A percentile compares a stretch with the other conserved stretches of the same genome.
Evolutionary conservation across 2,797 vertebrate species (phyloP).

Genomic region (Megaceryle alcyon): DNA sequence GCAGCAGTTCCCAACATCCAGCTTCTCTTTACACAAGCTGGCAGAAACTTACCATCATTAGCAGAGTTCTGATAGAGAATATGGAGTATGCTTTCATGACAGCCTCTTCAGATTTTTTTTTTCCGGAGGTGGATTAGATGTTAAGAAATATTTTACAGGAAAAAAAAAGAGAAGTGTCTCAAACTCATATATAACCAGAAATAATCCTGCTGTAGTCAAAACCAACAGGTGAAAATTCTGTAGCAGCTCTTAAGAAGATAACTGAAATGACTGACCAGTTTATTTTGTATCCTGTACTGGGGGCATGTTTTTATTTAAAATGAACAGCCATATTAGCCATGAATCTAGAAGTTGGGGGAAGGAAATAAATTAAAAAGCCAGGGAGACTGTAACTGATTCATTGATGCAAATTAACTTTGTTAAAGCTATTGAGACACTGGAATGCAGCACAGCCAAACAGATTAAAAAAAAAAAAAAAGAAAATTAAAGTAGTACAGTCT

Average conservation of each 20-base stretch:
- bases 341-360: neutral
- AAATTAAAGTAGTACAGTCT: neutral
- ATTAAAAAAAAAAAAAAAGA: neutral
- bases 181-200: neutral
- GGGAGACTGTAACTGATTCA: neutral
- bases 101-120: neutral
- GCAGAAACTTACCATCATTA: fast-evolving
- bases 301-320: neutral
- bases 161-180: neutral
- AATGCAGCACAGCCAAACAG: neutral
- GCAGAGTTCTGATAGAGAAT: neutral
- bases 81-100: neutral
- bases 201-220: neutral
- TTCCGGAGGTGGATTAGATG: neutral
- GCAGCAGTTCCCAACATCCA: neutral
- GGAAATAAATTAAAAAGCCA: neutral
- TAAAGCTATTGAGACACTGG: neutral
- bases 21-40: neutral
- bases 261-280: neutral
- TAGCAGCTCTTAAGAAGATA: neutral
- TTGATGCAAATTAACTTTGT: neutral
- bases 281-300: neutral
- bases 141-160: neutral
- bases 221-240: neutral
- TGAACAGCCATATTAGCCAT: neutral